These are phyloP conservation scores for Saccostrea cuccullata DNA, from an alignment of 1,140 invertebrate species.

Conservation along the genomic window DNA sequence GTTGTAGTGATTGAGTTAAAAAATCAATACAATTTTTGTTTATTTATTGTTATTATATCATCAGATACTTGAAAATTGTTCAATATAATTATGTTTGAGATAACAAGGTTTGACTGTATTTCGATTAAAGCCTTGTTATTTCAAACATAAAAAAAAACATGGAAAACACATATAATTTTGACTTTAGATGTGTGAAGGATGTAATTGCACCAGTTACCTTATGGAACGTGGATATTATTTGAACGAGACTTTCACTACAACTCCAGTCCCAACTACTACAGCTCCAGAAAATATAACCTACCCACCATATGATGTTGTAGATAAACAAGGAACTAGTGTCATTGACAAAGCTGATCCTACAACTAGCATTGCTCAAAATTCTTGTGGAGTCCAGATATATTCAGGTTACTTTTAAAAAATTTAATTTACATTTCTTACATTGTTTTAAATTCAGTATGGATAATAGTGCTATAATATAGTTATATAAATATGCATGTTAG, in stretches of 20 bases:
- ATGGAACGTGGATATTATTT: not conserved
- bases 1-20: too few relatives aligned
- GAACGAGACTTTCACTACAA: slow-evolving; percentile 31
- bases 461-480: too few relatives aligned
- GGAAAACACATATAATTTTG: not conserved
- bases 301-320: not conserved
- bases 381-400: slow-evolving; percentile 60
- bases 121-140: too few relatives aligned
- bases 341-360: not conserved
- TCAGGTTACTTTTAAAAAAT: slow-evolving; percentile 1
- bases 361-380: not conserved
- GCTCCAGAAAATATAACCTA: not conserved
- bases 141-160: not conserved
- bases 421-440: too few relatives aligned
- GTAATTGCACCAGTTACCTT: slow-evolving; percentile 34
- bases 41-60: too few relatives aligned
- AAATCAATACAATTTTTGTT: too few relatives aligned
- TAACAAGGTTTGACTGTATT: too few relatives aligned
- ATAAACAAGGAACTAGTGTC: not conserved
- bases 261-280: not conserved
- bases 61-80: too few relatives aligned
- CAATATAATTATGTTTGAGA: too few relatives aligned
- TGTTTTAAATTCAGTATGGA: too few relatives aligned
- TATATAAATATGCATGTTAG: too few relatives aligned
- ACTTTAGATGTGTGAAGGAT: not conserved